These are phyloP conservation scores for Caenorhabditis sp. DNA, from an alignment of 2,888 invertebrate genomes.

Conservation along the genomic window DNA sequence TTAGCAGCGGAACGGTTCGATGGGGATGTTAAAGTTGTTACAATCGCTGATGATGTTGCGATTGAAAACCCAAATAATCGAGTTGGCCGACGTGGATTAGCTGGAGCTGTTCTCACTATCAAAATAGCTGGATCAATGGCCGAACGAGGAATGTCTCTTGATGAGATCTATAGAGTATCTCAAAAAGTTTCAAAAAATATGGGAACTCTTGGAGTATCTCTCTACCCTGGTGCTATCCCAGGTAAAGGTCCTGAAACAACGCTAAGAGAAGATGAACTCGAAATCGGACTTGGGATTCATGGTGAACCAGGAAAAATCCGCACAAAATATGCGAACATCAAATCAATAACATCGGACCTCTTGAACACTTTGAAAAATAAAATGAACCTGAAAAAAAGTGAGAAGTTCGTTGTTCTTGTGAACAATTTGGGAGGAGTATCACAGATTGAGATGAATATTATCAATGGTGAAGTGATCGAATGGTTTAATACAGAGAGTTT, in stretches of 20 bases:
- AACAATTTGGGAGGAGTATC: slow-evolving; percentile 84
- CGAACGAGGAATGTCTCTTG: slow-evolving; percentile 76
- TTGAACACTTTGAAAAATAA: slow-evolving; percentile 73
- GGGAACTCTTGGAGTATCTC: slow-evolving; percentile 79
- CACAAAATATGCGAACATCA: slow-evolving; percentile 71
- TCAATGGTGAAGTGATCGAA: slow-evolving; percentile 78
- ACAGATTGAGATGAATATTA: slow-evolving; percentile 81
- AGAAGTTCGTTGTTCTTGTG: slow-evolving; percentile 78
- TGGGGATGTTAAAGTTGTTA: slow-evolving; percentile 71
- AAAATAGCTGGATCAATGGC: slow-evolving; percentile 83
- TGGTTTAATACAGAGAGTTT: slow-evolving; percentile 74
- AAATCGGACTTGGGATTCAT: slow-evolving; percentile 73
- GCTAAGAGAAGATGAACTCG: slow-evolving; percentile 78
- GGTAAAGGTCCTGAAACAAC: slow-evolving; percentile 78
- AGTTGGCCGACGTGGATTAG: slow-evolving; percentile 78
- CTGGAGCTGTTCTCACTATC: slow-evolving; percentile 76
- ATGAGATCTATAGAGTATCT: slow-evolving; percentile 74
- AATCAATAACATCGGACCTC: slow-evolving; percentile 72
- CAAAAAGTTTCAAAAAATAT: slow-evolving; percentile 67
- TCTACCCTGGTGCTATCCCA: slow-evolving; percentile 79
- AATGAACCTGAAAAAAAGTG: slow-evolving; percentile 57
- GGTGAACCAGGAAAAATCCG: slow-evolving; percentile 76
- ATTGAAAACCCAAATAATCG: slow-evolving; percentile 72
- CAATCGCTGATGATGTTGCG: slow-evolving; percentile 81
- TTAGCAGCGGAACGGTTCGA: slow-evolving; percentile 82